Percentiles rank a stretch among this genome's conserved stretches.
phyloP scores from a whole-genome alignment of 2,113 vertebrate species.

The Chionis minor region DNA sequence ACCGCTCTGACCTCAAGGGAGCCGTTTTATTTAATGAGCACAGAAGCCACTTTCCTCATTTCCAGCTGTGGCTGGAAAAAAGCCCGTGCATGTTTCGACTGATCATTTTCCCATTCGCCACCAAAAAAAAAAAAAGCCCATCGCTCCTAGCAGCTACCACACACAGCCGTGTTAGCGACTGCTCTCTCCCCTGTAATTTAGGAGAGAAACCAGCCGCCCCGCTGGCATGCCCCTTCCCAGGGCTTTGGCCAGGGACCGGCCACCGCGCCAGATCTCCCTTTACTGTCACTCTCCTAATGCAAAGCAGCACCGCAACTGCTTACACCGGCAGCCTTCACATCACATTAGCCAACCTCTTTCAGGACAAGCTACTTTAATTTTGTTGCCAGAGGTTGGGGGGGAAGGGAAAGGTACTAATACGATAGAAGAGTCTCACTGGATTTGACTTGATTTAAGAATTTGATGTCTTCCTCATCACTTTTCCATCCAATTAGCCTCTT shows the following conservation, averaged over 20 bases:
- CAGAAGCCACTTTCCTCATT: background rate
- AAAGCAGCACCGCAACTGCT: background rate
- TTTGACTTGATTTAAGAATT: background rate
- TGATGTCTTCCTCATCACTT: background rate
- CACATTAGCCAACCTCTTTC: background rate
- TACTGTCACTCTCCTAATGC: background rate
- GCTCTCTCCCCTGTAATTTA: fast-evolving
- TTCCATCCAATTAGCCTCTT: background rate
- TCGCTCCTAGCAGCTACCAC: fast-evolving
- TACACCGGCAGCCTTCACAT: background rate
- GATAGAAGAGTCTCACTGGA: background rate
- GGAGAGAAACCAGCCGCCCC: background rate
- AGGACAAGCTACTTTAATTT: background rate
- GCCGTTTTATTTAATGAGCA: background rate
- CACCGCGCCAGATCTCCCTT: fast-evolving
- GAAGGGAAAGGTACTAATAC: background rate
- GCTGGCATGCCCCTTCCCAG: background rate
- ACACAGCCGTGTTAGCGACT: fast-evolving
- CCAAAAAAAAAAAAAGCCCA: background rate
- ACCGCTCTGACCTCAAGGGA: background rate
- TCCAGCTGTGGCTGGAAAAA: background rate
- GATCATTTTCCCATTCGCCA: fast-evolving
- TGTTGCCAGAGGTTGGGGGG: background rate
- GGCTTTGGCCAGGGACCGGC: fast-evolving
- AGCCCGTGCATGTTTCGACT: fast-evolving